Base-by-base conservation (phyloP, 2,888 invertebrate genomes). In the Idaea biselata region DNA sequence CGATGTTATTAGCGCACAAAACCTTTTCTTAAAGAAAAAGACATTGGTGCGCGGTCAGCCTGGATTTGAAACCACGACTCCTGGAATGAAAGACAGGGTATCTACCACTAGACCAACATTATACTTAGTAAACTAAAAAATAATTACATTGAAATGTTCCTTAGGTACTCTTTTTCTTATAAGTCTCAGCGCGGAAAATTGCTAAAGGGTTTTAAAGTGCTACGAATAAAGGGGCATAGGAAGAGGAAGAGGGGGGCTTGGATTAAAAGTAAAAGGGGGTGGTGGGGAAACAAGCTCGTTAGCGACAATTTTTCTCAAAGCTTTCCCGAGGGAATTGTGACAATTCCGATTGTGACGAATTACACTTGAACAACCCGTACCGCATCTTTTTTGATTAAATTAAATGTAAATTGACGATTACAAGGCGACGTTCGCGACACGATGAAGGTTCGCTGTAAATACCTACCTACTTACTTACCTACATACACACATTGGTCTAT, bases 251-350 rank as follows among this genome's bases (percentile, higher is more conserved):
- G 14, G 77, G 80, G 59, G 63, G 78, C 75, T 71, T 75, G 87
- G 88, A 88, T 88, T 89, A 87, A 88, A 88, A 87, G 82, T 78
- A 78, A 80, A 81, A 78, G 76, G 73, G 70, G 32, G 73, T 70
- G 73, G 71, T 71, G 71, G 64, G 70, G 68, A 72, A 56, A 63
- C 82, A 83, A 89, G 91, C 90, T 91, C 91, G 90, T 90, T 91
- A 91, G 88, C 84, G 88, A 88, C 88, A 89, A 88, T 91, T 91
- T 91, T 91, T 90, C 90, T 89, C 89, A 90, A 89, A 91, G 89
- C 89, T 84, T 80, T 86, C 87, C 82, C 85, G 73, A 76, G 86
- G 80, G 89, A 87, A 88, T 90, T 85, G 90, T 89, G 85, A 90
- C 87, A 88, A 89, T 89, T 86, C 84, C 86, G 88, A 89, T 88